Conservation (phyloP, 2,113 vertebrate species). For the Corythoichthys intestinalis region DNA sequence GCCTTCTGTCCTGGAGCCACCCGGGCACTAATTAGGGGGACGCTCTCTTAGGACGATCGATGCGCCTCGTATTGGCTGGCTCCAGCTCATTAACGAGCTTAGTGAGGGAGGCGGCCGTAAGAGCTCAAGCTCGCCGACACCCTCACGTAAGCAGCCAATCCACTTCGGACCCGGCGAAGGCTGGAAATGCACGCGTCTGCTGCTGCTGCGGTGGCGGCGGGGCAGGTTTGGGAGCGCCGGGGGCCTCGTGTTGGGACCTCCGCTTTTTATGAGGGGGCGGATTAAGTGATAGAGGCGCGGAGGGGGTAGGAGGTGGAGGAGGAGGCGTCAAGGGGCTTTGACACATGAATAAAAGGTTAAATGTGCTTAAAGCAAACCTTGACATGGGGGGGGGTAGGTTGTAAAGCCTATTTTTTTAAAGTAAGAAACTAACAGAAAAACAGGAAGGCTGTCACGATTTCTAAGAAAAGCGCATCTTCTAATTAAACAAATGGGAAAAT, state of each 20-base stretch:
- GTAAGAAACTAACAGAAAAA: neutral
- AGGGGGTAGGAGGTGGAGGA: conserved; percentile 21
- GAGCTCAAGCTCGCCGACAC: conserved; percentile 18
- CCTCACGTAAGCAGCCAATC: conserved; percentile 28
- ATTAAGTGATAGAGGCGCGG: conserved; percentile 28
- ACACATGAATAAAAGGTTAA: conserved; percentile 38
- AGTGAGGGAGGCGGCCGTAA: conserved; percentile 51
- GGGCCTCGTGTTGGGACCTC: conserved; percentile 44
- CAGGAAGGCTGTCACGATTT: neutral
- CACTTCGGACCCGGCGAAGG: conserved; percentile 4
- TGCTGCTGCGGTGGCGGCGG: neutral
- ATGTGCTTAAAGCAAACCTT: conserved; percentile 34
- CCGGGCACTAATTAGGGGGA: conserved; percentile 60
- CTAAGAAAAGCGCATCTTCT: neutral
- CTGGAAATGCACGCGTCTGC: conserved; percentile 7
- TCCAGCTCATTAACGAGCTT: conserved; percentile 63
- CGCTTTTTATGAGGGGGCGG: conserved; percentile 16
- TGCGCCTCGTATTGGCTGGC: conserved; percentile 59
- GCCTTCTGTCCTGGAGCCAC: conserved; percentile 48
- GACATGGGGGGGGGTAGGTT: conserved; percentile 5
- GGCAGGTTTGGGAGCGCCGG: conserved; percentile 11
- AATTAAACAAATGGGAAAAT: neutral
- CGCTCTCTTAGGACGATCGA: conserved; percentile 63
- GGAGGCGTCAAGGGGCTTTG: conserved; percentile 30
- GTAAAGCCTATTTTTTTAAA: conserved; percentile 2